A percentile compares a stretch with the other conserved stretches of the same genome.
Evolutionary conservation across 1,140 invertebrate species (phyloP).

Genomic region (Trichonephila inaurata): DNA sequence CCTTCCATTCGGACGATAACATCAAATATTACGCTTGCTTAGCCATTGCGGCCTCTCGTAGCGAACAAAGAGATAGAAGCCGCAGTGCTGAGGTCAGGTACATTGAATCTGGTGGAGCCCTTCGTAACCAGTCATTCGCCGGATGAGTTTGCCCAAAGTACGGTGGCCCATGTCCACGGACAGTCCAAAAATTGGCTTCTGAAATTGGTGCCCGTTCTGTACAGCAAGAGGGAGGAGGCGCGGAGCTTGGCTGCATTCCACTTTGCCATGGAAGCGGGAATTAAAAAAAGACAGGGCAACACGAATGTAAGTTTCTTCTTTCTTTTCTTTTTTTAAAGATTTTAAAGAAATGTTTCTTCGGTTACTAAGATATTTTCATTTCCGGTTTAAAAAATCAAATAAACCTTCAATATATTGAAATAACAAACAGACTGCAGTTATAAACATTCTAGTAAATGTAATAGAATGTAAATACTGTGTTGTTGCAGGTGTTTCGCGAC

Average conservation of each 20-base stretch:
- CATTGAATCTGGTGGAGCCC: constrained; percentile 96
- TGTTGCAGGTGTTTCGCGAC: constrained; percentile 89
- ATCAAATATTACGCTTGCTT: constrained; percentile 99
- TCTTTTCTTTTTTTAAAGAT: too few species aligned
- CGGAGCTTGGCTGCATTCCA: constrained; percentile 98
- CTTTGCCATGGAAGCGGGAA: constrained; percentile 99
- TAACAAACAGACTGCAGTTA: too few species aligned
- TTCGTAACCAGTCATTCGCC: constrained; percentile 97
- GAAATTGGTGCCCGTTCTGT: constrained; percentile 94
- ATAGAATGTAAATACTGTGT: neutral
- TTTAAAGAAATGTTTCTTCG: too few species aligned
- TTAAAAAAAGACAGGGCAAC: constrained; percentile 97
- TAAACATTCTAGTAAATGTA: too few species aligned
- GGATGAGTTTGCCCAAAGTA: constrained; percentile 95
- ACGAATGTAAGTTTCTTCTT: constrained; percentile 84
- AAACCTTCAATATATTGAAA: too few species aligned
- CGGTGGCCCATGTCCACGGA: constrained; percentile 94
- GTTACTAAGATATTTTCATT: too few species aligned
- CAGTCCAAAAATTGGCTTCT: constrained; percentile 98
- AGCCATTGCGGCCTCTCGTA: constrained; percentile 96
- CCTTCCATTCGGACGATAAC: constrained; percentile 97
- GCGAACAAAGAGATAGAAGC: constrained; percentile 99
- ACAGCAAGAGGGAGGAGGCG: constrained; percentile 97
- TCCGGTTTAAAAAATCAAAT: too few species aligned
- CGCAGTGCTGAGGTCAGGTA: constrained; percentile 96